These are phyloP conservation scores for Trachelus iudaicus DNA, from an alignment of 2,888 invertebrate genomes.

Conservation along the genomic window DNA sequence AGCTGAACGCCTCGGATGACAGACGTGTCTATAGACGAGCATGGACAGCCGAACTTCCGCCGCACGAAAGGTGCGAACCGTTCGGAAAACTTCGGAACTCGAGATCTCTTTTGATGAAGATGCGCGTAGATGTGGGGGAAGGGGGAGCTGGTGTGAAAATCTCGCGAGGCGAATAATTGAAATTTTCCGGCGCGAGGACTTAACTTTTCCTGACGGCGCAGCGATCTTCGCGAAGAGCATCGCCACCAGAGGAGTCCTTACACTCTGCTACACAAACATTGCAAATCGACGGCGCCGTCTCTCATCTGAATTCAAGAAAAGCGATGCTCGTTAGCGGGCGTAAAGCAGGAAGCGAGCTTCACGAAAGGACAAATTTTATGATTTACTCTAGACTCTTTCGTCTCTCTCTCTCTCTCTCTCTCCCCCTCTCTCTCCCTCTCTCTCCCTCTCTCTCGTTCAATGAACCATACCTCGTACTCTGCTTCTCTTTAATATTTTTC, in stretches of 20 bases:
- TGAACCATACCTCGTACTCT: no score
- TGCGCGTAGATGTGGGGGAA: background rate
- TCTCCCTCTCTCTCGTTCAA: background rate
- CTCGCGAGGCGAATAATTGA: slow-evolving; percentile 59
- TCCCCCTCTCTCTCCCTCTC: background rate
- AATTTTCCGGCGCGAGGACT: slow-evolving; percentile 55
- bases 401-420: background rate
- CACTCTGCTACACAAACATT: slow-evolving; percentile 33
- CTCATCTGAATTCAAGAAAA: no score
- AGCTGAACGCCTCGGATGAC: slow-evolving; percentile 38
- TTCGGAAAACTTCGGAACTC: no score
- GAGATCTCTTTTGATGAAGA: no score
- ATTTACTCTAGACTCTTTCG: no score
- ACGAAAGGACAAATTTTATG: no score
- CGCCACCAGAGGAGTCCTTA: background rate
- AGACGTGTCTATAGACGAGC: background rate
- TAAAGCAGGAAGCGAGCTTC: no score
- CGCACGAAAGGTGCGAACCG: no score
- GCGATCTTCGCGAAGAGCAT: slow-evolving; percentile 17
- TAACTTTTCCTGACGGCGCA: slow-evolving; percentile 40
- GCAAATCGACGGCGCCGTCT: no score
- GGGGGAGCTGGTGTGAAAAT: slow-evolving; percentile 34
- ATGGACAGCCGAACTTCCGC: no score
- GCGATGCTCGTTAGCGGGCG: no score
- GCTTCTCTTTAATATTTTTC: no score